A percentile compares a stretch with the other conserved stretches of the same genome.
phyloP scores from a whole-genome alignment of 2,888 invertebrate species.

The Trissolcus japonicus region DNA sequence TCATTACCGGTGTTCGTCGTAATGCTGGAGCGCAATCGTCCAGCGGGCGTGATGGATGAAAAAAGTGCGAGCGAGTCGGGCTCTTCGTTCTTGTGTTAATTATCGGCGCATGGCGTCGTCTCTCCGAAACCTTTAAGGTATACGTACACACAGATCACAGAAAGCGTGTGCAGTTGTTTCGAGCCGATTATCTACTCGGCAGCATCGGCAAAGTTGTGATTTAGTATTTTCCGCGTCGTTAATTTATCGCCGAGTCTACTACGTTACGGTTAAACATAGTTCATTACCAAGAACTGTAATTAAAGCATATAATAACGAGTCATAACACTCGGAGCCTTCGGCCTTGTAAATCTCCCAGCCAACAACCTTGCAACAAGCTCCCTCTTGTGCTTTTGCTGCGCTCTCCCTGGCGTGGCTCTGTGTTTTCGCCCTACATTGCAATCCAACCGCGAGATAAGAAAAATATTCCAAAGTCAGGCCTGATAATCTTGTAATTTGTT shows the following conservation, averaged over 20 bases:
- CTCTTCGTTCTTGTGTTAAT: slow-evolving; percentile 16
- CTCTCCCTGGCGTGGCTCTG: slow-evolving; percentile 31
- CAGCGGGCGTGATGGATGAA: not conserved
- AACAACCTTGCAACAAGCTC: slow-evolving; percentile 62
- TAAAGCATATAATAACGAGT: slow-evolving; percentile 75
- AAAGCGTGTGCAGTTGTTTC: slow-evolving; percentile 69
- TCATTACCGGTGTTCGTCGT: no score
- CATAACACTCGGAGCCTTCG: slow-evolving; percentile 71
- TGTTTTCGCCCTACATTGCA: slow-evolving; percentile 55
- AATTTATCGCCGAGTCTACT: slow-evolving; percentile 75
- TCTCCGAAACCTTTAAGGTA: slow-evolving; percentile 41
- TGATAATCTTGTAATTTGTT: slow-evolving; percentile 50
- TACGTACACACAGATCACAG: slow-evolving; percentile 45
- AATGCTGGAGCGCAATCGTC: no score
- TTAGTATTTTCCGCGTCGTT: slow-evolving; percentile 75
- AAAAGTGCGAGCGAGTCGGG: not conserved
- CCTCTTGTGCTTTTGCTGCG: slow-evolving; percentile 14
- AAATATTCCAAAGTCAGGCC: slow-evolving; percentile 36
- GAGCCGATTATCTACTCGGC: slow-evolving; percentile 74
- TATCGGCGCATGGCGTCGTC: slow-evolving; percentile 16
- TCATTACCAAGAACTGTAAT: slow-evolving; percentile 74
- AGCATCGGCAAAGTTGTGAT: slow-evolving; percentile 75
- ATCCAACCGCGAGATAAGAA: slow-evolving; percentile 46
- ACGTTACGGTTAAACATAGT: slow-evolving; percentile 75
- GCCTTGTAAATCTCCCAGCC: slow-evolving; percentile 73